Conservation (phyloP, 2,888 invertebrate species). For the Brachyopa scutellaris region DNA sequence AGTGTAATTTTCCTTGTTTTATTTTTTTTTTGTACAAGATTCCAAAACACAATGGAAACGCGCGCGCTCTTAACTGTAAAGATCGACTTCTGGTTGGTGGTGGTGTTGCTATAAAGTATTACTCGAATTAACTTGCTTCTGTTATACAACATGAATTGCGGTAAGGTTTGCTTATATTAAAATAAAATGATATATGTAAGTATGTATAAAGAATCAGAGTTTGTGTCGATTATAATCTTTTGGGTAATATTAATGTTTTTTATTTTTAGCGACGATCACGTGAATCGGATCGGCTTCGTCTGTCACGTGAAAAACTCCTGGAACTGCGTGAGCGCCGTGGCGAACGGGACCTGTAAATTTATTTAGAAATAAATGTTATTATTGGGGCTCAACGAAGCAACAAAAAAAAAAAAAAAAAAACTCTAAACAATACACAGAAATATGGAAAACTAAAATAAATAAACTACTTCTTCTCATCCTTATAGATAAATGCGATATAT, state of each 20-base stretch:
- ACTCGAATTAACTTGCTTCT: too few species aligned
- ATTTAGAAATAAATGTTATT: conserved; percentile 40
- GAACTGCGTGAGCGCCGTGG: conserved; percentile 82
- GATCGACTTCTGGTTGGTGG: conserved; percentile 4
- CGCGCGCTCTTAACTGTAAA: background rate
- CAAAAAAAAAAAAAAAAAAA: conserved; percentile 7
- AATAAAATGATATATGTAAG: conserved; percentile 62
- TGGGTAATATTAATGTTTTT: conserved; percentile 7
- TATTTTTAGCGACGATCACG: conserved; percentile 83
- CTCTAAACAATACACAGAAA: conserved; percentile 27
- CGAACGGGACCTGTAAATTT: conserved; percentile 80
- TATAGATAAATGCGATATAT: conserved; percentile 21
- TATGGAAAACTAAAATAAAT: conserved; percentile 56
- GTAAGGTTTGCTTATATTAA: conserved; percentile 46
- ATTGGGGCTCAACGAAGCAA: background rate
- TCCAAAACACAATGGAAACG: conserved; percentile 53
- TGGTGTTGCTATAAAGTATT: conserved; percentile 5
- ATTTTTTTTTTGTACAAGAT: conserved; percentile 48
- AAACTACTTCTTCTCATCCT: conserved; percentile 53
- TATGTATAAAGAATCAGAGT: conserved; percentile 39
- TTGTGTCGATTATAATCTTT: conserved; percentile 28
- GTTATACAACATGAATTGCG: conserved; percentile 31
- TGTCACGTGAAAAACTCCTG: conserved; percentile 84
- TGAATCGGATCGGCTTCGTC: conserved; percentile 84
- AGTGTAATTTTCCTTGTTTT: conserved; percentile 19